Conservation (phyloP, 1,140 invertebrate species). For the Heliconius eleuchia region DNA sequence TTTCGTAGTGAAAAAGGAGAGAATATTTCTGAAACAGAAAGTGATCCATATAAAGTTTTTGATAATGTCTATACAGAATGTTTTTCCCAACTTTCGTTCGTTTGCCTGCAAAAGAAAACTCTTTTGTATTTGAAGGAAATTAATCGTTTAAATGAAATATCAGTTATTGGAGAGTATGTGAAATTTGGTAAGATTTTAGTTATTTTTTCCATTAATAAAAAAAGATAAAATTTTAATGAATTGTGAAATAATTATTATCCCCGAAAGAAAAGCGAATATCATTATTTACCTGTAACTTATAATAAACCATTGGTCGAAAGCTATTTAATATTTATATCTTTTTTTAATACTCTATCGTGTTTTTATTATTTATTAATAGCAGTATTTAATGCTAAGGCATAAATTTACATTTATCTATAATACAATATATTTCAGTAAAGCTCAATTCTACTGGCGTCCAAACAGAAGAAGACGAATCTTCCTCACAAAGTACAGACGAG, state of each 20-base stretch:
- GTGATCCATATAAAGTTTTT: slow-evolving; percentile 51
- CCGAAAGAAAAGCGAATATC: no score
- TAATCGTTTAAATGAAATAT: slow-evolving; percentile 76
- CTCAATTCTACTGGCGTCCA: slow-evolving; percentile 46
- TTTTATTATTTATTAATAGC: no score
- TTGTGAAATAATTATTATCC: no score
- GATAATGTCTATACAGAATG: slow-evolving; percentile 78
- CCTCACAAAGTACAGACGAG: slow-evolving; percentile 43
- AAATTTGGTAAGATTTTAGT: slow-evolving; percentile 74
- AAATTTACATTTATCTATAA: neutral
- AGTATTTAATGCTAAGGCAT: no score
- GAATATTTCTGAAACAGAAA: slow-evolving; percentile 37
- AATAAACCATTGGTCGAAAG: no score
- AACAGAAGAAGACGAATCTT: slow-evolving; percentile 31
- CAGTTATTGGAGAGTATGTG: slow-evolving; percentile 78
- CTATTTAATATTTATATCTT: no score
- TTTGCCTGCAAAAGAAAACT: slow-evolving; percentile 80
- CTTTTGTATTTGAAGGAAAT: slow-evolving; percentile 78
- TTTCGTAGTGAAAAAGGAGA: slow-evolving; percentile 25
- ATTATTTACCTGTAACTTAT: no score
- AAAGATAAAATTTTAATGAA: no score
- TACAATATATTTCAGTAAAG: slow-evolving; percentile 49
- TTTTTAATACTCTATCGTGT: no score
- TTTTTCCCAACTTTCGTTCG: slow-evolving; percentile 76
- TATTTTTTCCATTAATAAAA: neutral